These are phyloP conservation scores for Neodiprion lecontei DNA, from an alignment of 1,140 invertebrate genomes.

Conservation along the genomic window DNA sequence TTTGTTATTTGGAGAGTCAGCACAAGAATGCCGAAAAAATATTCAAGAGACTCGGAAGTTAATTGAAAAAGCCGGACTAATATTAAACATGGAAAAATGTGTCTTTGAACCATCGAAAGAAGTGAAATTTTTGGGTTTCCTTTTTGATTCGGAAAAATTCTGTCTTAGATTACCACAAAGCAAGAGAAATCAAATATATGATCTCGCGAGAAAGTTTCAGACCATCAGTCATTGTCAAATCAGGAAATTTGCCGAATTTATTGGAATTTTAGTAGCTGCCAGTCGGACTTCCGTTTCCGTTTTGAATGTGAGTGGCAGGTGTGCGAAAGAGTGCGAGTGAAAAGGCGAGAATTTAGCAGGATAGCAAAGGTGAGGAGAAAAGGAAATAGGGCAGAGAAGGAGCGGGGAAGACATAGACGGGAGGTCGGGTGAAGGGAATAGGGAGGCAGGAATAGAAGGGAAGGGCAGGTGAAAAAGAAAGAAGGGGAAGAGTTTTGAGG, in stretches of 20 bases:
- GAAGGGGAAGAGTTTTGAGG: no score
- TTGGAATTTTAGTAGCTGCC: slow-evolving; percentile 28
- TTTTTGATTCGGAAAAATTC: slow-evolving; percentile 24
- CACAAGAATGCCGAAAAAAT: slow-evolving; percentile 20
- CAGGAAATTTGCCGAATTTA: slow-evolving; percentile 30
- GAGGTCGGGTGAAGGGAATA: no score
- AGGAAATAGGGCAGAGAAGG: no score
- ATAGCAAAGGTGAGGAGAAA: no score
- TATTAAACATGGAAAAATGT: slow-evolving; percentile 29
- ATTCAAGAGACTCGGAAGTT: slow-evolving; percentile 18
- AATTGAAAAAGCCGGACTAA: slow-evolving; percentile 28
- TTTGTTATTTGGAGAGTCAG: slow-evolving; percentile 19
- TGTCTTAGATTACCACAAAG: slow-evolving; percentile 19
- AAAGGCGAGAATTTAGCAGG: no score
- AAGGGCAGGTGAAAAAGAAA: no score
- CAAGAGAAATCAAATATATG: slow-evolving; percentile 20
- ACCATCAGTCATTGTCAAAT: slow-evolving; percentile 24
- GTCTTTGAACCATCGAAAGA: slow-evolving; percentile 23
- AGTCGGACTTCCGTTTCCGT: no score
- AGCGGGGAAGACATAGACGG: no score
- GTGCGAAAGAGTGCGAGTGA: no score
- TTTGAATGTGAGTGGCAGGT: no score
- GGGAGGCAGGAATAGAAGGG: no score
- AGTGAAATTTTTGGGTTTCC: slow-evolving; percentile 30
- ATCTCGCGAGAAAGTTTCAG: slow-evolving; percentile 17